Evolutionary conservation across 2,888 invertebrate species (phyloP).

Genomic region (Adelognathus sp.): DNA sequence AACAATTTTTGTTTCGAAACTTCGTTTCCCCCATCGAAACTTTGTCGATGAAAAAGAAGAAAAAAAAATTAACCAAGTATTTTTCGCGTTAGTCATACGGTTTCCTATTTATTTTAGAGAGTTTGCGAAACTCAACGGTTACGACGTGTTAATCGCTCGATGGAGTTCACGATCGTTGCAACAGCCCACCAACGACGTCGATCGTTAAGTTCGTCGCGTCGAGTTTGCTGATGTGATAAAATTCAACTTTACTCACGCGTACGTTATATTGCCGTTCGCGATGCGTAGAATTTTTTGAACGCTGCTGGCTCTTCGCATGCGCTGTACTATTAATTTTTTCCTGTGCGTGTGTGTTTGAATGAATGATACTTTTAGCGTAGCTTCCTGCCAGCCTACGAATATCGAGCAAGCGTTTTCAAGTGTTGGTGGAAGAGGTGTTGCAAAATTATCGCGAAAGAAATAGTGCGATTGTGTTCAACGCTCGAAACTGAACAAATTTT

Average conservation of each 20-base stretch:
- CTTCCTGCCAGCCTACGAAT: neutral
- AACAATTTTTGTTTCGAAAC: neutral
- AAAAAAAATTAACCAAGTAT: conserved; percentile 31
- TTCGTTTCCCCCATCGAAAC: too few species aligned
- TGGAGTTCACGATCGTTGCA: neutral
- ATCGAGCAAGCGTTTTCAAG: neutral
- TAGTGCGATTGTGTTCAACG: neutral
- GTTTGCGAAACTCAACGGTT: conserved; percentile 6
- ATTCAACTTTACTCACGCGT: conserved; percentile 10
- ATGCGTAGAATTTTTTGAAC: neutral
- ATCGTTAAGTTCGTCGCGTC: neutral
- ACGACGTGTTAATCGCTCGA: neutral
- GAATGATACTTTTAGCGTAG: conserved; percentile 12
- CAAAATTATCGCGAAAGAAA: neutral
- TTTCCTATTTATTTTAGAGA: conserved; percentile 26
- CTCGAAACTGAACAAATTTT: neutral
- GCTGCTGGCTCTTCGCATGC: neutral
- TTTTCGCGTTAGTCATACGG: neutral
- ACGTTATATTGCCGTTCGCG: neutral
- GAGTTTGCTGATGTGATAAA: conserved; percentile 10
- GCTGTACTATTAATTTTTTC: neutral
- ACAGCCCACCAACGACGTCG: neutral
- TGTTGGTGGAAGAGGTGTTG: neutral
- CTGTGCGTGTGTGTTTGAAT: neutral
- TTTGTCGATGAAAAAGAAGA: neutral